Evolutionary conservation across 2,797 vertebrate genomes (phyloP), one percentile per base, ranked within the genome.

Genomic region (Balearica regulorum): DNA sequence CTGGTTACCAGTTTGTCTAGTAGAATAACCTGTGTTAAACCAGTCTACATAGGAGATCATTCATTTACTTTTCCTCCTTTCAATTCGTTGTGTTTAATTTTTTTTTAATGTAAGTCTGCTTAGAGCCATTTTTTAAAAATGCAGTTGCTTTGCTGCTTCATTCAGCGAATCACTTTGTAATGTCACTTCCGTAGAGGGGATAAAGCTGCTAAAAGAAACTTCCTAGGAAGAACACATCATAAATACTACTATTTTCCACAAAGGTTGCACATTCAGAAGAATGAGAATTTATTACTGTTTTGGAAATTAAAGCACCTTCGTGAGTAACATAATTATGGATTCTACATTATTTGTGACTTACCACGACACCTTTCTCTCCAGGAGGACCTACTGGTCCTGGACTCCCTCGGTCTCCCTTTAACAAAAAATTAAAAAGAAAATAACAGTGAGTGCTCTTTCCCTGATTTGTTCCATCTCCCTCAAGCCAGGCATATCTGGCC

Each of bases 341-440:
- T 94, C 49, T 35, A 39, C 2, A 2, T 66, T 51, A 79, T 17
- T 94, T 77, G 68, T 15, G 43, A 94, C 98, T 98, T 98, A 99
- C 99, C 98, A 92, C 96, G 54, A 98, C 96, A 33, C 99, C 99
- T 87, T 99, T 99, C 97, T 99, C 99, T 79, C 99, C 99, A 37
- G 98, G 97, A 88, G 98, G 98, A 83, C 99, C 99, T 53, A 98
- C 83, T 91, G 99, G 99, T 83, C 99, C 99, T 49, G 98, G 98
- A 95, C 98, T 99, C 93, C 99, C 99, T 89, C 99, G 98, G 20
- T 99, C 99, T 70, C 99, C 99, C 99, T 99, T 97, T 79, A 93
- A 84, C 11, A 95, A 97, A 89, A 41, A 89, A 53, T 28, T 5
- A 11, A 51, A 94, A 83, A 87, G 11, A 64, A 80, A 89, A 54